Conservation (phyloP, 2,797 vertebrate species). For the Hephaestus fuliginosus region DNA sequence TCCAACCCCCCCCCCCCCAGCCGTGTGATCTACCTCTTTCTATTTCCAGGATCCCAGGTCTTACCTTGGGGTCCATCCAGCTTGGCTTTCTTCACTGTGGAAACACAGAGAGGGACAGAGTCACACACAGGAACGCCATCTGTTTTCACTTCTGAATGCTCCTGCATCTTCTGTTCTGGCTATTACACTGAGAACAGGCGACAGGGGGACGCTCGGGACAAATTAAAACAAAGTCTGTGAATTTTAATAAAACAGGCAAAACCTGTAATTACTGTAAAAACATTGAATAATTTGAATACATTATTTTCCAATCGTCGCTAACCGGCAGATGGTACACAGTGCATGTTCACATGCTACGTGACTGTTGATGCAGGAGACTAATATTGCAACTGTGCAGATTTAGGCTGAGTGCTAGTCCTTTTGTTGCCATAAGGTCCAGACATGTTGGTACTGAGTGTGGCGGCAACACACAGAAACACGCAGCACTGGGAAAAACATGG, state of each 20-base stretch:
- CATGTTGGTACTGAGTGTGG: slow-evolving; percentile 27
- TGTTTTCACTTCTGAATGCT: slow-evolving; percentile 61
- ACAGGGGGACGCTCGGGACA: not conserved
- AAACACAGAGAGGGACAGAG: slow-evolving; percentile 78
- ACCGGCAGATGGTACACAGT: not conserved
- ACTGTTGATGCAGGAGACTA: not conserved
- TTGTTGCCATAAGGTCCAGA: slow-evolving; percentile 38
- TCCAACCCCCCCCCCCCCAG: slow-evolving; percentile 12
- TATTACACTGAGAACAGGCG: slow-evolving; percentile 33
- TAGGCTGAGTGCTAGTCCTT: slow-evolving; percentile 1
- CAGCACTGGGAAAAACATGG: slow-evolving; percentile 19
- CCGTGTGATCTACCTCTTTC: slow-evolving; percentile 37
- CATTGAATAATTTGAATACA: not conserved
- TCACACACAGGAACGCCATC: slow-evolving; percentile 80
- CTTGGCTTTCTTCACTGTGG: slow-evolving; percentile 98
- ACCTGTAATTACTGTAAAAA: not conserved
- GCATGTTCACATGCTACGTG: slow-evolving; percentile 14
- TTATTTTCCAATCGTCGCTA: not conserved
- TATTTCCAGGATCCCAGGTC: slow-evolving; percentile 68
- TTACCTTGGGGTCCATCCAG: slow-evolving; percentile 97
- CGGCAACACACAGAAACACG: slow-evolving; percentile 22
- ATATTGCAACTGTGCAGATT: slow-evolving; percentile 37
- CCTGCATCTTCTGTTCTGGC: slow-evolving; percentile 25
- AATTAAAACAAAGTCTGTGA: slow-evolving; percentile 13
- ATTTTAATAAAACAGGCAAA: slow-evolving; percentile 14